Conservation (phyloP, 2,113 vertebrate species). For the Heterochromis multidens region DNA sequence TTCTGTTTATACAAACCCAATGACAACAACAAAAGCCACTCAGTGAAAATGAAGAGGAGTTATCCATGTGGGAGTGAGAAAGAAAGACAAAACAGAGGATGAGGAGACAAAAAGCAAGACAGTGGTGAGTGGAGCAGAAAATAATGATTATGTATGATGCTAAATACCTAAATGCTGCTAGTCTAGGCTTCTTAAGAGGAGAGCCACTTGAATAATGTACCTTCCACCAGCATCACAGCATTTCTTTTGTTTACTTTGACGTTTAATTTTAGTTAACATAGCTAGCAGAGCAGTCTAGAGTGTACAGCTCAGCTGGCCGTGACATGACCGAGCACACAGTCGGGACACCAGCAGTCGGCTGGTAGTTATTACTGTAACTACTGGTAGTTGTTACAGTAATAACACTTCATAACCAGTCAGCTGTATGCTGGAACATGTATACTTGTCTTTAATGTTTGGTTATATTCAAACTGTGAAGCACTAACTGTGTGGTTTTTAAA, state of each 20-base stretch:
- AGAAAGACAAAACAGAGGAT: background rate
- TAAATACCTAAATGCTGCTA: background rate
- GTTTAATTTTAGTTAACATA: no score
- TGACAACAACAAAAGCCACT: background rate
- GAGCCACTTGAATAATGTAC: no score
- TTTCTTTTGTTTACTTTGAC: no score
- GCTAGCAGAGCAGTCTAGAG: no score
- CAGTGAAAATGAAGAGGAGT: background rate
- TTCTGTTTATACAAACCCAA: background rate
- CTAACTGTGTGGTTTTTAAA: background rate
- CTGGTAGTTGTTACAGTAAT: no score
- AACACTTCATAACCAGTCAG: no score
- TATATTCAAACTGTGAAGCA: background rate
- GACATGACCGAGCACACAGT: no score
- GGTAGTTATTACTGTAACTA: no score
- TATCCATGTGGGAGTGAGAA: background rate
- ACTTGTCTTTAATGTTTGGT: background rate
- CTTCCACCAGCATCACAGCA: no score
- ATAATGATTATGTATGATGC: background rate
- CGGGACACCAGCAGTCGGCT: no score
- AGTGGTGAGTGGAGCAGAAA: accelerated
- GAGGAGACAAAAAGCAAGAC: background rate
- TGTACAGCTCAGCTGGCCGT: no score
- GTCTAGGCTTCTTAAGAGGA: background rate
- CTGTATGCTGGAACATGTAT: background rate